Conservation (phyloP, 2,888 invertebrate genomes). For the Tenthredo amoena region DNA sequence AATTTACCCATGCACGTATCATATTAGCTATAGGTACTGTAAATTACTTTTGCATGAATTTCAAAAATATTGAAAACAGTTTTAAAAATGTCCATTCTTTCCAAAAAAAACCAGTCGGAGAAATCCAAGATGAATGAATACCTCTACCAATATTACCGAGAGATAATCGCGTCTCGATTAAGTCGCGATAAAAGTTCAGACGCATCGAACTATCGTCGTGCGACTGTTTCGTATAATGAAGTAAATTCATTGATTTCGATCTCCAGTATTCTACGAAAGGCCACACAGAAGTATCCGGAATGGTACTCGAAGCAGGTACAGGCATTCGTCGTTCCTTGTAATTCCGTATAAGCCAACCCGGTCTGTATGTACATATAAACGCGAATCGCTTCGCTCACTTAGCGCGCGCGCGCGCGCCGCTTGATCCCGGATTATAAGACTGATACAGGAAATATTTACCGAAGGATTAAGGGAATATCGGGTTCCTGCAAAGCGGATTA, state of each 20-base stretch:
- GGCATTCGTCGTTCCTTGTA: slow-evolving; percentile 43
- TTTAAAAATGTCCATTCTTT: too few relatives aligned
- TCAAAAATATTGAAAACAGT: background rate
- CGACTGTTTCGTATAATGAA: slow-evolving; percentile 10
- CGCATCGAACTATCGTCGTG: slow-evolving; percentile 6
- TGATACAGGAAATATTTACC: slow-evolving; percentile 45
- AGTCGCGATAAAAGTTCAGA: slow-evolving; percentile 28
- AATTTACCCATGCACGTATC: slow-evolving; percentile 1
- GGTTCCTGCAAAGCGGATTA: slow-evolving; percentile 30
- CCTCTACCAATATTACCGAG: background rate
- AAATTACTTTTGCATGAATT: background rate
- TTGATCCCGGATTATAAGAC: slow-evolving; percentile 45
- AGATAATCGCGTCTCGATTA: background rate
- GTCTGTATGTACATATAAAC: slow-evolving; percentile 31
- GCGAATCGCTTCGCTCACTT: slow-evolving; percentile 45
- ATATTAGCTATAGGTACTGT: background rate
- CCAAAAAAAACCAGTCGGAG: too few relatives aligned
- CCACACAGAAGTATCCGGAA: slow-evolving; percentile 50
- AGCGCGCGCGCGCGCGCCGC: slow-evolving; percentile 16
- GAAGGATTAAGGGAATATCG: slow-evolving; percentile 41
- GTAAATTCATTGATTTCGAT: slow-evolving; percentile 45
- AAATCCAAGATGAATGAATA: too few relatives aligned
- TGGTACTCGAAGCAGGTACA: slow-evolving; percentile 48
- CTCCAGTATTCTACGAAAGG: slow-evolving; percentile 44
- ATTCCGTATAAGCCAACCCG: slow-evolving; percentile 52